phyloP scores from a whole-genome alignment of 2,113 vertebrate species.

The Stegastes partitus region DNA sequence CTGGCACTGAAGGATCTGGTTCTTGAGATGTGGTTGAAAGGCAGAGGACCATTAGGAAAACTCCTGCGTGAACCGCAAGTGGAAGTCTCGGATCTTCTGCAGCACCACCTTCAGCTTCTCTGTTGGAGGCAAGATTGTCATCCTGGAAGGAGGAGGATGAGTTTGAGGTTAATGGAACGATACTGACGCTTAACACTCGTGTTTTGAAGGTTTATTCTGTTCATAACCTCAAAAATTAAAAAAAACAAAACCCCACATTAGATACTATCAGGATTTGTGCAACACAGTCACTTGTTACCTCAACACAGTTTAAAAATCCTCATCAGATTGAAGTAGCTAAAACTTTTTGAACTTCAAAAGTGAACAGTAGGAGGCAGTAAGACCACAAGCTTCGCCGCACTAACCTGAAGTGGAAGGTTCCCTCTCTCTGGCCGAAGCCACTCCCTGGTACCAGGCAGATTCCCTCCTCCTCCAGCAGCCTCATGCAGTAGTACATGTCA shows the following conservation, averaged over 20 bases:
- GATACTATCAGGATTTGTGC: too few relatives aligned
- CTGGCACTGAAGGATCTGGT: constrained; percentile 13
- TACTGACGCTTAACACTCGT: not conserved
- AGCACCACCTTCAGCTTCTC: constrained; percentile 89
- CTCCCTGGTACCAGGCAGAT: constrained; percentile 95
- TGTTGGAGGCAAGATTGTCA: constrained; percentile 90
- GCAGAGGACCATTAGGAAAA: constrained; percentile 79
- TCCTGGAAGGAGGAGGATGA: constrained; percentile 77
- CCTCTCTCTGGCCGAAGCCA: constrained; percentile 92
- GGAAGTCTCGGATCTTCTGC: constrained; percentile 87
- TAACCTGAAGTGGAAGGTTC: constrained; percentile 94
- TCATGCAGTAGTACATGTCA: constrained; percentile 94
- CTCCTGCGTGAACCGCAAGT: constrained; percentile 85
- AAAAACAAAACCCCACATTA: too few relatives aligned
- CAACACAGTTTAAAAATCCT: too few relatives aligned
- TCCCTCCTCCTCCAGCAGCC: constrained; percentile 92
- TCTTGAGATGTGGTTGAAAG: not conserved
- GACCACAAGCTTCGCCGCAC: not conserved
- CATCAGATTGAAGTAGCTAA: too few relatives aligned
- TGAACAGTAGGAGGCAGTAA: not conserved
- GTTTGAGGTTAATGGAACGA: not conserved
- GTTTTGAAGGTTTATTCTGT: not conserved
- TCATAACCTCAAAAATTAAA: too few relatives aligned
- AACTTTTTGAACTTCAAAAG: too few relatives aligned
- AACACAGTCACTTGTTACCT: too few relatives aligned